A percentile compares a stretch with the other conserved stretches of the same genome.
These are phyloP conservation scores for Chelon labrosus DNA, from an alignment of 2,797 vertebrate genomes.

Conservation along the genomic window DNA sequence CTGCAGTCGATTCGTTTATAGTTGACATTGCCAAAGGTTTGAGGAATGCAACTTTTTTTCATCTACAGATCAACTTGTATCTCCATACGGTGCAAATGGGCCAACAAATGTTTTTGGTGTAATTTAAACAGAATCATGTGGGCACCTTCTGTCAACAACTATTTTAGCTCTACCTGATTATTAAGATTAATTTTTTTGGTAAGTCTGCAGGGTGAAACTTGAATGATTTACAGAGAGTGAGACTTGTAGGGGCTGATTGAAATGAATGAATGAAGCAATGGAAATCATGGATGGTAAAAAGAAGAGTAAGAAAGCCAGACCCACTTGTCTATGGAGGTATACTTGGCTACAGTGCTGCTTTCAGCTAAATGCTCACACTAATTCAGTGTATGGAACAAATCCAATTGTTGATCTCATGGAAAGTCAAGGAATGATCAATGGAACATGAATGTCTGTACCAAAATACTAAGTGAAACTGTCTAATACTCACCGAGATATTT, in stretches of 20 bases:
- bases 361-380: background rate
- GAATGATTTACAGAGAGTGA: too few species aligned
- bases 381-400: background rate
- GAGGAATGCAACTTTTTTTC: background rate
- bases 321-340: background rate
- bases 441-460: background rate
- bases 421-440: background rate
- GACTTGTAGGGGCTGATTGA: too few species aligned
- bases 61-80: background rate
- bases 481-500: background rate
- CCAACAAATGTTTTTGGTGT: background rate
- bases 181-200: too few species aligned
- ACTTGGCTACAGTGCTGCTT: too few species aligned
- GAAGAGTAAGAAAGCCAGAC: background rate
- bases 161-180: background rate
- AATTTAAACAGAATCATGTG: background rate
- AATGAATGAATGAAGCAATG: background rate
- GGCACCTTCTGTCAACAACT: too few species aligned
- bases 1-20: background rate
- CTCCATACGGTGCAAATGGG: background rate
- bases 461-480: background rate
- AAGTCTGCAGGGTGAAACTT: too few species aligned
- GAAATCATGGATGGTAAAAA: background rate
- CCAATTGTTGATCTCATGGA: background rate
- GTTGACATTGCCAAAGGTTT: background rate